Conservation (phyloP, 2,113 vertebrate species). For the Phaethon lepturus region DNA sequence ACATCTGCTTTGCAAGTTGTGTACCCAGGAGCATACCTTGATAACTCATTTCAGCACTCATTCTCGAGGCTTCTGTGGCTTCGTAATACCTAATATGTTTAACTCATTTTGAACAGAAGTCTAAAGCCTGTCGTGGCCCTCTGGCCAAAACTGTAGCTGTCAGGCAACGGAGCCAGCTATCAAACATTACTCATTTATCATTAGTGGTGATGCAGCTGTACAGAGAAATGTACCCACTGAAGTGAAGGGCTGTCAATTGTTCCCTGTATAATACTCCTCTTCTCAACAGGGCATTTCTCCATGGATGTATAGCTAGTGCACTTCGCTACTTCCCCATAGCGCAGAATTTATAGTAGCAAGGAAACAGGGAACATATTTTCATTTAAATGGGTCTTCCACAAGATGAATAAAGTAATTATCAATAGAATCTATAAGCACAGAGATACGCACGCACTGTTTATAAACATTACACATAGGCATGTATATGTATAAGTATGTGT, state of each 20-base stretch:
- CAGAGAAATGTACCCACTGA: constrained; percentile 80
- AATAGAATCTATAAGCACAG: constrained; percentile 26
- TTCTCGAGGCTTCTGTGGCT: constrained; percentile 83
- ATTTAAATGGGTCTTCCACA: constrained; percentile 68
- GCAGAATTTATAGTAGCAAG: constrained; percentile 70
- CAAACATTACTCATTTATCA: constrained; percentile 88
- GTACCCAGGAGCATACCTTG: constrained; percentile 88
- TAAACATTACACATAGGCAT: background rate
- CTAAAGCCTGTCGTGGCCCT: constrained; percentile 86
- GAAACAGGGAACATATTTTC: constrained; percentile 67
- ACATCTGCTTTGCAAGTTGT: constrained; percentile 91
- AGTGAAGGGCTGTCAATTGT: constrained; percentile 80
- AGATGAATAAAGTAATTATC: constrained; percentile 70
- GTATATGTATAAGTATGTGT: background rate
- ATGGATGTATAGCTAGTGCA: constrained; percentile 63
- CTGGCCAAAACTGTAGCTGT: constrained; percentile 90
- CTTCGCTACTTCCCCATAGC: constrained; percentile 61
- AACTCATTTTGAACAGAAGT: constrained; percentile 88
- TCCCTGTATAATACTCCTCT: constrained; percentile 76
- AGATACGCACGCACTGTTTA: background rate
- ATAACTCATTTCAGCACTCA: constrained; percentile 87
- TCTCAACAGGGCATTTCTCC: constrained; percentile 79
- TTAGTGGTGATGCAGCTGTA: constrained; percentile 83
- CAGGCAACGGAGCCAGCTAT: constrained; percentile 84
- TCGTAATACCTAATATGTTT: constrained; percentile 86